Percentiles rank a stretch among this genome's conserved stretches.
Evolutionary conservation across 2,113 vertebrate genomes (phyloP).

Genomic region (Dicentrarchus labrax): DNA sequence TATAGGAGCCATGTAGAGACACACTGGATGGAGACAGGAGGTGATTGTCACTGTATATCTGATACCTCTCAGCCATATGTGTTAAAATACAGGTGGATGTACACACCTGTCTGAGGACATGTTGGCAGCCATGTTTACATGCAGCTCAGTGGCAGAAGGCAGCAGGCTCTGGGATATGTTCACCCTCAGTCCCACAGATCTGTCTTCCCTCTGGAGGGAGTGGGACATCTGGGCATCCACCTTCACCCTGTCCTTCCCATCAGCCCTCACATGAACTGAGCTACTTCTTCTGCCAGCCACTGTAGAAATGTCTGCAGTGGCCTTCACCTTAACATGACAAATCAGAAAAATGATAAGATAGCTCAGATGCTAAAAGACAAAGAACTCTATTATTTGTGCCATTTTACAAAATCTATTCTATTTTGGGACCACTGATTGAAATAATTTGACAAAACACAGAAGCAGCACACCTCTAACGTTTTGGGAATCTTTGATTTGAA

Average conservation of each 20-base stretch:
- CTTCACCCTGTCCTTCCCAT: slow-evolving; percentile 74
- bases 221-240: slow-evolving; percentile 79
- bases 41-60: not conserved
- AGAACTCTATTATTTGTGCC: not conserved
- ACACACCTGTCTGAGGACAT: slow-evolving; percentile 84
- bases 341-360: not conserved
- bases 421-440: not conserved
- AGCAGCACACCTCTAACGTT: slow-evolving; percentile 75
- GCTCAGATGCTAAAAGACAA: not conserved
- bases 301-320: slow-evolving; percentile 54
- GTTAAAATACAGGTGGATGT: not conserved
- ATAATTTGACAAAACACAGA: not conserved
- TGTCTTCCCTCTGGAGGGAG: slow-evolving; percentile 56
- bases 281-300: slow-evolving; percentile 68
- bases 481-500: slow-evolving; percentile 76
- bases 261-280: slow-evolving; percentile 77
- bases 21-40: slow-evolving; percentile 74
- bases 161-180: slow-evolving; percentile 83
- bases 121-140: slow-evolving; percentile 82
- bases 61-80: not conserved
- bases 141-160: slow-evolving; percentile 60
- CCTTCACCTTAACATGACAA: slow-evolving; percentile 77
- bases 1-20: slow-evolving; percentile 78
- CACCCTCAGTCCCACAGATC: slow-evolving; percentile 65
- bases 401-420: not conserved